Percentiles rank a stretch among this genome's conserved stretches.
Conservation (phyloP, 2,888 invertebrate species). For the Scaptomyza flava region DNA sequence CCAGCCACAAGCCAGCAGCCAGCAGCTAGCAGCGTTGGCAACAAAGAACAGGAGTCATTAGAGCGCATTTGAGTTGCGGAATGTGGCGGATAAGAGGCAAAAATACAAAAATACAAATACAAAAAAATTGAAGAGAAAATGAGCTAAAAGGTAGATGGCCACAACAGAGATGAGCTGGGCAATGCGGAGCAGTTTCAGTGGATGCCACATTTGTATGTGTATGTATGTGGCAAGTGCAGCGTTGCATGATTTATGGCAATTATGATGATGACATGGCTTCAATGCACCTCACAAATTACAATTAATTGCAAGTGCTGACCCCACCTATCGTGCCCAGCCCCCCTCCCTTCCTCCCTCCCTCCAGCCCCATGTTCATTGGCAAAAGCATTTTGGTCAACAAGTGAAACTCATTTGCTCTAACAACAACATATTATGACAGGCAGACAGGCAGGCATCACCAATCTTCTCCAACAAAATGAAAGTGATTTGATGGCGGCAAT, state of each 20-base stretch:
- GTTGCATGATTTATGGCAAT: slow-evolving; percentile 81
- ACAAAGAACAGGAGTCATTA: slow-evolving; percentile 81
- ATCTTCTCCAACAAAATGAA: slow-evolving; percentile 25
- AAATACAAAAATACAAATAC: neutral
- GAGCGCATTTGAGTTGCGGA: slow-evolving; percentile 77
- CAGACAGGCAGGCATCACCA: neutral
- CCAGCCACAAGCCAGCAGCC: slow-evolving; percentile 23
- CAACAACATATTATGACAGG: slow-evolving; percentile 29
- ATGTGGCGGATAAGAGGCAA: slow-evolving; percentile 54
- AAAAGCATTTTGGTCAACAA: slow-evolving; percentile 20
- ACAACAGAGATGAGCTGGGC: slow-evolving; percentile 21
- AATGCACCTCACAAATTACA: slow-evolving; percentile 66
- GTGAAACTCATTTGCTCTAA: slow-evolving; percentile 39
- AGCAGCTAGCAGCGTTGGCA: slow-evolving; percentile 21
- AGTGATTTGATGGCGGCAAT: slow-evolving; percentile 26
- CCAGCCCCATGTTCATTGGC: slow-evolving; percentile 3
- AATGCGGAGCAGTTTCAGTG: slow-evolving; percentile 9
- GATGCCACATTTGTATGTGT: neutral
- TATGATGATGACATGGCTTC: slow-evolving; percentile 71
- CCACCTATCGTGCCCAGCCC: slow-evolving; percentile 4
- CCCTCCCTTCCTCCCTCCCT: neutral
- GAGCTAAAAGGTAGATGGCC: neutral
- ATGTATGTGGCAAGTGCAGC: slow-evolving; percentile 68
- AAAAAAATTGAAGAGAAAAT: neutral
- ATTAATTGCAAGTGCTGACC: slow-evolving; percentile 69